phyloP scores from a whole-genome alignment of 2,113 vertebrate genomes.

The Opisthocomus hoazin region DNA sequence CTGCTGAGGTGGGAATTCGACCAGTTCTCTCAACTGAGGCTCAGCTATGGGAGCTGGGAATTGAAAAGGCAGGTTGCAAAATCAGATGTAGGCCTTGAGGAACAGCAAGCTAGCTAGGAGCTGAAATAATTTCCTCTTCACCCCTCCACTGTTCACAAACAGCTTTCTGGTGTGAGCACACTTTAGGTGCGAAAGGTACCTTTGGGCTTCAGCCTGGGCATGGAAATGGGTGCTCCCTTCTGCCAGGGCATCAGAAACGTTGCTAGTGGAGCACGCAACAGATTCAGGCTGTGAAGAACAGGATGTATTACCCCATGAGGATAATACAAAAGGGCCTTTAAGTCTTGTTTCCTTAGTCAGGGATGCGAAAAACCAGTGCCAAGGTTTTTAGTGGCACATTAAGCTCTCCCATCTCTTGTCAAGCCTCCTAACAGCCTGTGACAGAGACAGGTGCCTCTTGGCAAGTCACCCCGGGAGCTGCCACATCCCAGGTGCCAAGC shows the following conservation, averaged over 20 bases:
- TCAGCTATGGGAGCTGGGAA: background rate
- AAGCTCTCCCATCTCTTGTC: slow-evolving; percentile 8
- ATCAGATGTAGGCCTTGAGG: background rate
- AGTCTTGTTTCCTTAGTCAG: background rate
- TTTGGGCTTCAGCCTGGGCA: background rate
- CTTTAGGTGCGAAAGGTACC: background rate
- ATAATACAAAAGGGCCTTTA: background rate
- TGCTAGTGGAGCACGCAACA: background rate
- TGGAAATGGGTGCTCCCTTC: background rate
- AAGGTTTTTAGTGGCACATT: background rate
- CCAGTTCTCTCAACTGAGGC: background rate
- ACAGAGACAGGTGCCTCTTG: slow-evolving; percentile 35
- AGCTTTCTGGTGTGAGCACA: background rate
- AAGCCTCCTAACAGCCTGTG: background rate
- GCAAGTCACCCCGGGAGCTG: background rate
- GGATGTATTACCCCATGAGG: background rate
- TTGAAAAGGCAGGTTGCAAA: background rate
- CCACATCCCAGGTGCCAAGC: slow-evolving; percentile 8
- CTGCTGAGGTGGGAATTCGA: background rate
- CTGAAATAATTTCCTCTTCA: background rate
- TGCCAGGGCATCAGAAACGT: background rate
- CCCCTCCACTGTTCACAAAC: background rate
- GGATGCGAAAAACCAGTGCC: background rate
- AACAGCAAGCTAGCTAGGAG: background rate
- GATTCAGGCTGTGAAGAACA: background rate